Percentiles rank a stretch among this genome's conserved stretches.
phyloP scores from a whole-genome alignment of 2,113 vertebrate genomes.

The Ia io region DNA sequence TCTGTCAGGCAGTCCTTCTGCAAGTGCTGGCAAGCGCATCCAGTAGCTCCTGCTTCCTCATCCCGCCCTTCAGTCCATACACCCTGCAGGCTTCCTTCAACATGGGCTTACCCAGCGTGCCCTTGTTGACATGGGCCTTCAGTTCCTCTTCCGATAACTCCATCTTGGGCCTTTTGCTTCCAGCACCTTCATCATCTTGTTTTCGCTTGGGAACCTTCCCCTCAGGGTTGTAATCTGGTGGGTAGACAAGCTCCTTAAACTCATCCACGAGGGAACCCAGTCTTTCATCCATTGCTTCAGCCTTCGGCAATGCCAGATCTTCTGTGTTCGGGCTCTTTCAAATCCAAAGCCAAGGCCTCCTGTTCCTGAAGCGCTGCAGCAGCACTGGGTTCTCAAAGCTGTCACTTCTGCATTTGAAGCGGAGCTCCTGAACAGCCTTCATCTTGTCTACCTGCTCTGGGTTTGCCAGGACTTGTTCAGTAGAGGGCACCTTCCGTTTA shows the following conservation, averaged over 20 bases:
- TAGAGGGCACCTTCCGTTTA: slow-evolving; percentile 86
- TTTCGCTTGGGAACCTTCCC: slow-evolving; percentile 87
- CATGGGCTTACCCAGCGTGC: slow-evolving; percentile 89
- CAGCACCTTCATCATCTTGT: slow-evolving; percentile 78
- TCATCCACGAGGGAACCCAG: slow-evolving; percentile 89
- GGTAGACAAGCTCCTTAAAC: slow-evolving; percentile 95
- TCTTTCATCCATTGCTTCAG: slow-evolving; percentile 88
- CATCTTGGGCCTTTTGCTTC: slow-evolving; percentile 89
- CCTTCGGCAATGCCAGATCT: slow-evolving; percentile 93
- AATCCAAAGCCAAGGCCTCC: slow-evolving; percentile 94
- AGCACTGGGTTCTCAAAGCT: slow-evolving; percentile 96
- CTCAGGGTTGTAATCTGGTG: slow-evolving; percentile 89
- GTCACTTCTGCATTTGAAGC: slow-evolving; percentile 93
- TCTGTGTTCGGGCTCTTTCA: slow-evolving; percentile 90
- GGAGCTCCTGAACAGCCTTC: slow-evolving; percentile 93
- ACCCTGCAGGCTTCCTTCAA: slow-evolving; percentile 91
- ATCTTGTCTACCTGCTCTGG: slow-evolving; percentile 89
- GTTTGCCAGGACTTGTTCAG: slow-evolving; percentile 82
- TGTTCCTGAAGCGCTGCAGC: slow-evolving; percentile 95
- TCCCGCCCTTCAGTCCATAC: slow-evolving; percentile 74
- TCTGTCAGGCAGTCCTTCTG: slow-evolving; percentile 25
- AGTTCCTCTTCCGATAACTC: slow-evolving; percentile 89
- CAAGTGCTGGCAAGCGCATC: slow-evolving; percentile 84
- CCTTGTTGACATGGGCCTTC: slow-evolving; percentile 79
- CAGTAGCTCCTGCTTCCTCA: slow-evolving; percentile 95